Percentiles rank a stretch among this genome's conserved stretches.
phyloP scores from a whole-genome alignment of 2,113 vertebrate species.

The Cephalopholis sonnerati region DNA sequence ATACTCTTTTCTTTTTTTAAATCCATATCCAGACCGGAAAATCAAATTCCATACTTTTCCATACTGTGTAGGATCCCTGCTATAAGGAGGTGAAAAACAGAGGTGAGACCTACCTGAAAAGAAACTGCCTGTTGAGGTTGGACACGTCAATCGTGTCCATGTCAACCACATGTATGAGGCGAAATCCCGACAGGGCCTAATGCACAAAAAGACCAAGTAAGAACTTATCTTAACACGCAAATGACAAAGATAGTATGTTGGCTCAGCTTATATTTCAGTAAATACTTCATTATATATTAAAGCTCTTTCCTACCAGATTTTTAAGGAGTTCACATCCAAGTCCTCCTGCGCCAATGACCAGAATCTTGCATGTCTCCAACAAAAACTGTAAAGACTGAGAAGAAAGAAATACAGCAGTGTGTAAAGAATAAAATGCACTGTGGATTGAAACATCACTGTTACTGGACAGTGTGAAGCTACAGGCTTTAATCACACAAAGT shows the following conservation, averaged over 20 bases:
- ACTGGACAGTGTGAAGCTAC: not conserved
- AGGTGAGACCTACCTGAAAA: constrained; percentile 90
- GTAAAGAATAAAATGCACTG: not conserved
- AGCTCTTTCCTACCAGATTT: constrained; percentile 88
- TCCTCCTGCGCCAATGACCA: constrained; percentile 96
- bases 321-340: constrained; percentile 97
- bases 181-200: constrained; percentile 95
- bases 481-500: constrained; percentile 20
- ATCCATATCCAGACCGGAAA: no score
- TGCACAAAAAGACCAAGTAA: constrained; percentile 43
- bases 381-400: constrained; percentile 93
- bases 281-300: not conserved
- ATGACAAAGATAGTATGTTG: not conserved
- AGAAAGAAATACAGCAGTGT: not conserved
- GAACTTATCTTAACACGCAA: not conserved
- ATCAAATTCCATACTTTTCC: no score
- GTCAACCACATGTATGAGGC: constrained; percentile 96
- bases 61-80: no score
- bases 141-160: constrained; percentile 98
- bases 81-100: not conserved
- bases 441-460: not conserved
- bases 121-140: constrained; percentile 97
- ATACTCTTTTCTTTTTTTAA: no score
- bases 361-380: constrained; percentile 94
- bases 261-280: not conserved